Evolutionary conservation across 2,797 vertebrate species (phyloP), one percentile per base, ranked within the genome.

Genomic region (Ambastaia sidthimunki): DNA sequence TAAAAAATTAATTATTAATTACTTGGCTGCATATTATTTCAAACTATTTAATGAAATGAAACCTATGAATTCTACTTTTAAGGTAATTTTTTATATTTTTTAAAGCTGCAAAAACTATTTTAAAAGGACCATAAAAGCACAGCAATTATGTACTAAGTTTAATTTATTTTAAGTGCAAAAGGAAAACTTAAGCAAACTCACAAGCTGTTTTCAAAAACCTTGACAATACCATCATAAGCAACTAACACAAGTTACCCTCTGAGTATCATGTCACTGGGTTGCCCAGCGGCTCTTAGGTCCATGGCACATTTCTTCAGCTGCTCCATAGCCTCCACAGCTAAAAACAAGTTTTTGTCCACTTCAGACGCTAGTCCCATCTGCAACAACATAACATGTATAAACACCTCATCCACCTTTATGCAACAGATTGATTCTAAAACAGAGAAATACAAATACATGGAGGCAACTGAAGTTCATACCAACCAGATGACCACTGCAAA

Each of bases 351-450:
- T 59, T 78, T 90, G 0, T 92, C 91, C 7, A 76, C 87, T 1
- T 93, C 93, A 28, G 7, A 0, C 0, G 70, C 6, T 1, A 87
- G 18, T 12, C 89, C 91, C 2, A 91, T 88, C 93, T 93, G 31
- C 7, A 81, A 81, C 63, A 76, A 2, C 71, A 7, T 2, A 7
- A 25, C 50, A 65, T 21, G 48, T 1, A 60, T n/a, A 47, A 47
- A 54, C 54, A 66, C 25, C 25, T 72, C 11, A 62, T 47, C 12
- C 19, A 74, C 34, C 60, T 44, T 62, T 21, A 54, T 21, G 7
- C 23, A 50, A 65, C 15, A 23, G 16, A 71, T 4, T 3, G 7
- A 57, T 55, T 34, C 63, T 48, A 10, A 44, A 3, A n/a, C 15
- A 31, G 23, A 48, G 7, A 34, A 47, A 13, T 34, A 59, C n/a